A percentile compares a stretch with the other conserved stretches of the same genome.
These are phyloP conservation scores for Boleophthalmus pectinirostris DNA, from an alignment of 2,113 vertebrate species.

Conservation along the genomic window DNA sequence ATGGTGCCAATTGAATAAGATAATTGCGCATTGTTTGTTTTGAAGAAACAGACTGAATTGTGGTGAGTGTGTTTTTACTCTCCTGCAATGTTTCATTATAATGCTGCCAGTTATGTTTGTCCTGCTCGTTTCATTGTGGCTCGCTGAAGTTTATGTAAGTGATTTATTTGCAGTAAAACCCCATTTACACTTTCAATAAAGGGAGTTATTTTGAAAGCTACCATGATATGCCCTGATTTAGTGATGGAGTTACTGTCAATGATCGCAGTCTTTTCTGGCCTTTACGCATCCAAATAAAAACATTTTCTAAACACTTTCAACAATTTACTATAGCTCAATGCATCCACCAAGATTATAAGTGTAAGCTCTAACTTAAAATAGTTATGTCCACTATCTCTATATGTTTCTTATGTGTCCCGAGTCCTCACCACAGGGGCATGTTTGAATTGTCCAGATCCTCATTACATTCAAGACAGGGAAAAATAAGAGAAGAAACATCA, in stretches of 20 bases:
- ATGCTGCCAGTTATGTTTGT: constrained; percentile 52
- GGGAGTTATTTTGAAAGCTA: not conserved
- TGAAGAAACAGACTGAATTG: constrained; percentile 58
- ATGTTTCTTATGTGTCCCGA: constrained; percentile 25
- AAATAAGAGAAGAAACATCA: constrained; percentile 67
- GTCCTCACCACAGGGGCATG: constrained; percentile 38
- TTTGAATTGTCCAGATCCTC: constrained; percentile 47
- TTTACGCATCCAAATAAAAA: not conserved
- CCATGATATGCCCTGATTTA: too few relatives aligned
- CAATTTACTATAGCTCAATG: not conserved
- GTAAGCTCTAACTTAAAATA: not conserved
- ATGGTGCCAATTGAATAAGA: constrained; percentile 60
- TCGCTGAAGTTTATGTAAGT: not conserved
- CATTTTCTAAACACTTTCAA: not conserved
- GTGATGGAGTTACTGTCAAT: not conserved
- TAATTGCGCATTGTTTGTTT: constrained; percentile 45
- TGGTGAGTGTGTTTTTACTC: constrained; percentile 53
- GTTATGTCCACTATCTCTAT: constrained; percentile 17
- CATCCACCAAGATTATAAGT: not conserved
- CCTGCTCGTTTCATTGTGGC: constrained; percentile 5
- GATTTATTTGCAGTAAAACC: not conserved
- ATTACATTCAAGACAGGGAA: constrained; percentile 48
- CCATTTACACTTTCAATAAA: not conserved
- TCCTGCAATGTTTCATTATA: constrained; percentile 39
- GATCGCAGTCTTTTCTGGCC: not conserved